These are phyloP conservation scores for Rhagologus leucostigma DNA, from an alignment of 2,113 vertebrate genomes.

Conservation along the genomic window DNA sequence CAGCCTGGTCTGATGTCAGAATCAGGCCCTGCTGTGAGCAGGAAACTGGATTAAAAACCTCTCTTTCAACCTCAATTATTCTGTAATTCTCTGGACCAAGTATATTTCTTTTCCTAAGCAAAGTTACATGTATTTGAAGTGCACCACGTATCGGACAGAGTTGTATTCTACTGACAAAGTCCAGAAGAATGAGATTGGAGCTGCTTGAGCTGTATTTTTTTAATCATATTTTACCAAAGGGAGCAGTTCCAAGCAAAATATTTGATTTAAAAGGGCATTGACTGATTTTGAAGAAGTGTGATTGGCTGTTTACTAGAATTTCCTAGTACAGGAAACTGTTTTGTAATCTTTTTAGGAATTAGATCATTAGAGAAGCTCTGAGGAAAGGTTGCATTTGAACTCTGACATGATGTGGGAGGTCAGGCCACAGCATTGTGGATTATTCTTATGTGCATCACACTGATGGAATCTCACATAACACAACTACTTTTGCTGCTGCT, in stretches of 20 bases:
- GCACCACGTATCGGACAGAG: rapidly evolving
- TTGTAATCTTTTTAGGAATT: background rate
- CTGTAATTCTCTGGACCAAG: background rate
- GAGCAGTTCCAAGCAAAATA: background rate
- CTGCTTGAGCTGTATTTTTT: background rate
- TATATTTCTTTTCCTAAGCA: background rate
- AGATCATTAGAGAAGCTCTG: background rate
- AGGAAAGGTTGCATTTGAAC: background rate
- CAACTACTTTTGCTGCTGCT: background rate
- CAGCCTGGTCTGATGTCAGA: background rate
- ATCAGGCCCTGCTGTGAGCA: background rate
- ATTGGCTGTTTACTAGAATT: background rate
- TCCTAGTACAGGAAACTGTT: background rate
- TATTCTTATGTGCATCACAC: rapidly evolving
- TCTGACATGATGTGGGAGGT: background rate
- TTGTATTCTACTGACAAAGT: background rate
- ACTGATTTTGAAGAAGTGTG: background rate
- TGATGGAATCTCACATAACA: background rate
- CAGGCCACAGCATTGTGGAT: background rate
- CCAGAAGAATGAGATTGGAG: background rate
- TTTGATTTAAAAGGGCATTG: background rate
- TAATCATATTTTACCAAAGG: background rate
- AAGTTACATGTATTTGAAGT: background rate
- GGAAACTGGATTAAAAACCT: background rate
- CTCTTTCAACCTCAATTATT: background rate